Evolutionary conservation across 2,113 vertebrate species (phyloP).

Genomic region (Cichladusa arquata): DNA sequence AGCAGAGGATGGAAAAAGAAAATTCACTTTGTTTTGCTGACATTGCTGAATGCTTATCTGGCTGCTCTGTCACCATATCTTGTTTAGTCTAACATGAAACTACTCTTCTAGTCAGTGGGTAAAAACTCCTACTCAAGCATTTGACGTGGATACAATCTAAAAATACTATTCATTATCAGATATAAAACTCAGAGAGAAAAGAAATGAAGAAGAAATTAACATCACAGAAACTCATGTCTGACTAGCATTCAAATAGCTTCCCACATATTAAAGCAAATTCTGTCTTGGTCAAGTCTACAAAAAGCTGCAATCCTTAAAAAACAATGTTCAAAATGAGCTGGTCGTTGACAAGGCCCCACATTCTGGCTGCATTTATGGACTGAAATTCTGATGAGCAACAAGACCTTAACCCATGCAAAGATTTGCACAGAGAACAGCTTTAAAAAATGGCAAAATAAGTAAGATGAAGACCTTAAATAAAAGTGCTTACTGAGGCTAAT

Average conservation of each 20-base stretch:
- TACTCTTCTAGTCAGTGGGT: neutral
- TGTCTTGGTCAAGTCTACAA: neutral
- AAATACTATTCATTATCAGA: neutral
- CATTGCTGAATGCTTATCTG: neutral
- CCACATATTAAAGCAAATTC: neutral
- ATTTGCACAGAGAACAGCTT: neutral
- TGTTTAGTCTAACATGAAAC: neutral
- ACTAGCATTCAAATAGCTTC: neutral
- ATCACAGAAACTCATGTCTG: neutral
- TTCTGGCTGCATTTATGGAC: neutral
- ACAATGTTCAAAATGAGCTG: neutral
- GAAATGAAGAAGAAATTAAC: neutral
- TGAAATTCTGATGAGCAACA: neutral
- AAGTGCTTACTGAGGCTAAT: neutral
- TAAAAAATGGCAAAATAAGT: neutral
- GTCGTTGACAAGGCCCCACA: neutral
- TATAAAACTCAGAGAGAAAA: neutral
- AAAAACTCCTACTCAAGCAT: neutral
- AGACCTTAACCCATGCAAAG: accelerated
- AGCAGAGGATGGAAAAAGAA: neutral
- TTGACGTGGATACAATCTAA: neutral
- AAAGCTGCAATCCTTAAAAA: neutral
- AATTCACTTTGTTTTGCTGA: neutral
- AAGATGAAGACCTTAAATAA: neutral
- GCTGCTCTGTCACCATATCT: neutral